Base-by-base conservation (phyloP, 2,888 invertebrate species). In the Philereme transversata region DNA sequence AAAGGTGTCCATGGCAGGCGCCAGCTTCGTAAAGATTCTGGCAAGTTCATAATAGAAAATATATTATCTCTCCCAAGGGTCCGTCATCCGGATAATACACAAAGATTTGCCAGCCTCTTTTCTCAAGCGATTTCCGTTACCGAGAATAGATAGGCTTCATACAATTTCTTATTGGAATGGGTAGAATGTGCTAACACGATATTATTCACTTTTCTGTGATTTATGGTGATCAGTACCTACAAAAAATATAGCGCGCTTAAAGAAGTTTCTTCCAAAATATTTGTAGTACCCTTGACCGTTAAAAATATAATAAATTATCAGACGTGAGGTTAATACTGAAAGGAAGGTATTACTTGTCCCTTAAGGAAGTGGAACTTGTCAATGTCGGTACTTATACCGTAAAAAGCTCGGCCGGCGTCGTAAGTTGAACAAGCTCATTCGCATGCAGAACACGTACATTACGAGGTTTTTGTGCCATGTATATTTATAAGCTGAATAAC, bases 101-200 rank as follows among this genome's bases (percentile, higher is more conserved):
- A 55, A 55, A 65, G 63, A 65, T 69, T 65, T 56, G 53, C 59
- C 57, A 64, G 57, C 49, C 61, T 51, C 62, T 62, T 58, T 59
- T 62, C 65, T 68, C 64, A 71, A 68, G 62, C 64, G 62, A 64
- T 64, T 68, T 50, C 34, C 63, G 67, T 62, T 59, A 48, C 53
- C 36, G 45, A 38, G 58, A 44, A 65, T 44, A 50, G 60, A 63
- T 52, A 49, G 46, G 9, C 5, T 34, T 34, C 4, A 50, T 40
- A 49, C 9, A 22, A 22, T 38, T 22, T 22, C 38, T 22, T 50
- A 22, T 50, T 50, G 11, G n/a, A 43, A 43, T 43, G 10, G n/a
- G n/a, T 43, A 43, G 4, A 22, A 22, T 22, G 22, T 22, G 22
- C 5, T 1, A 43, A 43, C 9, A n/a, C n/a, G 10, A 43, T 43